Evolutionary conservation across 2,113 vertebrate genomes (phyloP), one percentile per base, ranked within the genome.

Genomic region (Zapornia atra): DNA sequence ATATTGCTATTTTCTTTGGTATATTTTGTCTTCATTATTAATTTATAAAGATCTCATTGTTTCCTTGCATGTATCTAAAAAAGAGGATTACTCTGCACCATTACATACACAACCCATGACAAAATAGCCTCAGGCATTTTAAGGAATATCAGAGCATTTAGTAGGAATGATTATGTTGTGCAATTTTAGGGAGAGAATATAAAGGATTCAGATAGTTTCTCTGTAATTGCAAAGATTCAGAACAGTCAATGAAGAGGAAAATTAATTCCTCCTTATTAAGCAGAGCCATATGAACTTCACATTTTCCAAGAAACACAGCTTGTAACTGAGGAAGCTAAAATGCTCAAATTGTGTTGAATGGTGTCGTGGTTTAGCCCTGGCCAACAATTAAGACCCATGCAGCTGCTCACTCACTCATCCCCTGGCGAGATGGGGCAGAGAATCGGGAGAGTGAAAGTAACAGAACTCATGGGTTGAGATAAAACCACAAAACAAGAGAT

Each of bases 251-350:
- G 59, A 90, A 90, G 60, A 88, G 26, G 71, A 90, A 96, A 96
- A 92, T 72, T 33, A 86, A 50, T 94, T 91, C 36, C 26, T 88
- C 18, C 56, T 86, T 71, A 81, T 88, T 82, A 90, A 92, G 24
- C 51, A 88, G 51, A 77, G 53, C 59, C 79, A 86, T 78, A 88
- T 38, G 76, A 95, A 86, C 38, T 51, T 48, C 57, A 36, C 20
- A 64, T 90, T 95, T 95, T 95, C 84, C 77, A 89, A 94, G 86
- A 92, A 94, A 61, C n/a, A 54, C 38, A 64, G n/a, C 36, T 79
- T 93, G 10, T 68, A 94, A 83, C 44, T 34, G 44, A 93, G 81
- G 70, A 80, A 84, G 65, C 16, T 89, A 53, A 89, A 94, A 91
- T 92, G 24, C 22, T 65, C 31, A 87, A 88, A 76, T 68, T 60